Conservation (phyloP, 2,797 vertebrate genomes). For the Smutsia gigantea region DNA sequence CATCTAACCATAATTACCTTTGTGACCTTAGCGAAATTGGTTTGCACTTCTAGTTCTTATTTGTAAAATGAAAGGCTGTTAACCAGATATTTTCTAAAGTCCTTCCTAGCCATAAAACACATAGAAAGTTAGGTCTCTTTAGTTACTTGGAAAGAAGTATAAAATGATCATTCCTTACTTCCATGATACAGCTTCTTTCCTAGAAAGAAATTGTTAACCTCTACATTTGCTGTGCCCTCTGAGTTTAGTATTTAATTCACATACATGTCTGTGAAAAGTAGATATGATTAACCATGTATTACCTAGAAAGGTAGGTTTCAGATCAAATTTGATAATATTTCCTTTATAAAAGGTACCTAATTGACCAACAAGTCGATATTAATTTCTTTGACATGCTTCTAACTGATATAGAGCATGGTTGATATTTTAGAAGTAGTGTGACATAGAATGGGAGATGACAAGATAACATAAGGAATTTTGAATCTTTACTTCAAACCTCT, state of each 20-base stretch:
- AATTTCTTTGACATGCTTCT: conserved; percentile 1
- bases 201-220: conserved; percentile 13
- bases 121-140: not conserved
- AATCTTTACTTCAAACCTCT: not conserved
- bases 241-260: conserved; percentile 6
- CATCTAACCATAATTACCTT: not conserved
- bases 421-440: not conserved
- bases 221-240: not conserved
- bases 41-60: not conserved
- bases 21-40: not conserved
- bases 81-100: not conserved
- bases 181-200: not conserved
- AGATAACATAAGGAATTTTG: not conserved
- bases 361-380: not conserved
- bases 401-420: not conserved
- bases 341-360: not conserved
- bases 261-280: not conserved
- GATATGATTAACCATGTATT: conserved; percentile 14
- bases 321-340: not conserved
- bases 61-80: not conserved
- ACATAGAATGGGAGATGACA: not conserved
- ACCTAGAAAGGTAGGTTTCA: conserved; percentile 22
- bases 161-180: not conserved
- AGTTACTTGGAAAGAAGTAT: not conserved
- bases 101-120: conserved; percentile 31